Evolutionary conservation across 2,888 invertebrate species (phyloP), one percentile per base, ranked within the genome.

Genomic region (Erpobdella octoculata): DNA sequence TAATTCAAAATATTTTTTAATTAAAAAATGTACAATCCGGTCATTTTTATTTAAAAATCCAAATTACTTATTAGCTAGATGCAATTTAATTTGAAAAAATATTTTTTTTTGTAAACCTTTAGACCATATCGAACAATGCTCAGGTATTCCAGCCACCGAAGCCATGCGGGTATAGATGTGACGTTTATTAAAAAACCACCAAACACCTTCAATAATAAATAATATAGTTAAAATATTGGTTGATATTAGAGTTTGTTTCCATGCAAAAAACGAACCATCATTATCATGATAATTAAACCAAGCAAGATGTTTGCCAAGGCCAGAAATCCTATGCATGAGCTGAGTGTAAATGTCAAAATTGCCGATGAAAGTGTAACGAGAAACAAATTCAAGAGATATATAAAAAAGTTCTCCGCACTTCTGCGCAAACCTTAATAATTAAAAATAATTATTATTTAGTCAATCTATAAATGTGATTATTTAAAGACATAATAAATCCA

Each of bases 111-210:
- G n/a, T n/a, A n/a, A n/a, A n/a, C n/a, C n/a, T n/a, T n/a, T n/a
- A n/a, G n/a, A 53, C 78, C 76, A 76, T 80, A 82, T 73, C 80
- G 76, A 74, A 82, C 80, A 36, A 82, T 78, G 74, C 81, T 82
- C 70, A 80, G 37, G 73, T 79, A 82, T 65, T 81, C 78, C 31
- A 81, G 71, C 83, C 83, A 83, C 21, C 77, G 75, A 28, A 83
- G 75, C 79, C 80, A 80, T n/a, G 76, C 77, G 0, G 77, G 78
- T 5, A 83, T 77, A n/a, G 79, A 76, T n/a, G 77, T 76, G 38
- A 82, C 73, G 72, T 82, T 81, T 15, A 82, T 79, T 46, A 83
- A 75, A 31, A 82, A 74, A 8, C 83, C 82, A 76, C 81, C 79
- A 73, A 82, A 82, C 18, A 82, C 75, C 74, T 74, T 59, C n/a